phyloP scores from a whole-genome alignment of 2,888 invertebrate genomes.

The Tenthredo livida region DNA sequence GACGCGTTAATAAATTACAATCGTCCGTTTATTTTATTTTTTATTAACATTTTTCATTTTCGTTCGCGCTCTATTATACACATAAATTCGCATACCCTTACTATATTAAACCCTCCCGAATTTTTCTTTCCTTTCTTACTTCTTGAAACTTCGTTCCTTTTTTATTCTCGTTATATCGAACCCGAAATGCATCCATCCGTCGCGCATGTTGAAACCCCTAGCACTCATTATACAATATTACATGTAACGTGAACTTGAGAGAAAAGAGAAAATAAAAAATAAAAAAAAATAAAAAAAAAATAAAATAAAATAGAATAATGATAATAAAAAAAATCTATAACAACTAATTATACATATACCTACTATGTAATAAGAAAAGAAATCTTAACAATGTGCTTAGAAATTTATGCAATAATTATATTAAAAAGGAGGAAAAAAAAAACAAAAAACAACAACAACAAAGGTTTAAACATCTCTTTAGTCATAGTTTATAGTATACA shows the following conservation, averaged over 20 bases:
- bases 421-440: neutral
- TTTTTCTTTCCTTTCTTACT: neutral
- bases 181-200: neutral
- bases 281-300: neutral
- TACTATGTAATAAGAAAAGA: constrained; percentile 34
- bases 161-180: neutral
- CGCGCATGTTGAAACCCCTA: neutral
- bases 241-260: constrained; percentile 23
- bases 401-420: constrained; percentile 47
- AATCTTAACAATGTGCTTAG: constrained; percentile 28
- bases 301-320: neutral
- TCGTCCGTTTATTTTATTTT: neutral
- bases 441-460: neutral
- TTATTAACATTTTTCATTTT: neutral
- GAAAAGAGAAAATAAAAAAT: neutral
- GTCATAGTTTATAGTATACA: constrained; percentile 49
- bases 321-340: constrained; percentile 21
- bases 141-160: neutral
- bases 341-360: constrained; percentile 31
- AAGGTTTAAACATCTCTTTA: constrained; percentile 46
- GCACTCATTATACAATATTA: constrained; percentile 32
- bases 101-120: neutral
- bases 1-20: neutral
- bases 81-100: too few relatives aligned
- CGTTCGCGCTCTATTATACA: neutral